Base-by-base conservation (phyloP, 2,113 vertebrate genomes). In the Caranx melampygus region DNA sequence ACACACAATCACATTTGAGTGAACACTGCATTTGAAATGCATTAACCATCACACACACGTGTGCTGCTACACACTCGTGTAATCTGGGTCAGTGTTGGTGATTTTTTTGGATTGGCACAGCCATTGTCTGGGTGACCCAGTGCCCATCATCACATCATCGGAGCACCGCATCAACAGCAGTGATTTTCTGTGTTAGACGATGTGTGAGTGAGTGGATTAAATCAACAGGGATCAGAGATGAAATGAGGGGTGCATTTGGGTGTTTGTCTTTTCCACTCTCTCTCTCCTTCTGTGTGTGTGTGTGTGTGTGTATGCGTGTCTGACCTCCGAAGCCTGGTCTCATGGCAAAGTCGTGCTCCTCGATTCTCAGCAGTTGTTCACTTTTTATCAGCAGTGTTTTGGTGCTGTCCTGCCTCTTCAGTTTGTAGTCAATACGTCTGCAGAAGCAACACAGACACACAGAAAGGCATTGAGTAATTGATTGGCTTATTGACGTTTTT, bases 271-370 rank as follows among this genome's bases (percentile, higher is more conserved):
- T 31, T n/a, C 9, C 5, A 51, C 44, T 49, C 42, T 44, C 62
- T 57, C 69, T 67, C 21, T 75, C 21, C 68, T 34, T 62, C 58
- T 47, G 20, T 61, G 67, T 60, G 76, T 73, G 72, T 35, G 49
- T 57, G 60, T 37, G 47, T 49, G 59, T 78, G 69, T 57, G 62
- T 51, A 64, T 57, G 82, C 33, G 69, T 10, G 73, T 51, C 93
- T 95, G 61, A 98, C 97, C 96, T 96, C 96, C 97, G 75, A 98
- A 98, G 82, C 97, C 96, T 54, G 96, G 96, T 87, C 97, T 96
- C 90, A 97, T 93, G 33, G 96, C 95, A 83, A 98, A 99, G 89
- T 98, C 96, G 5, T 97, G 96, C 42, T 97, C 96, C 66, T 99
- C 94, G 62, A 97, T 97, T 40, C 91, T 95, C 62, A 99, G 95